Base-by-base conservation (phyloP, 2,888 invertebrate genomes). In the Eumacrocentrus americanus region DNA sequence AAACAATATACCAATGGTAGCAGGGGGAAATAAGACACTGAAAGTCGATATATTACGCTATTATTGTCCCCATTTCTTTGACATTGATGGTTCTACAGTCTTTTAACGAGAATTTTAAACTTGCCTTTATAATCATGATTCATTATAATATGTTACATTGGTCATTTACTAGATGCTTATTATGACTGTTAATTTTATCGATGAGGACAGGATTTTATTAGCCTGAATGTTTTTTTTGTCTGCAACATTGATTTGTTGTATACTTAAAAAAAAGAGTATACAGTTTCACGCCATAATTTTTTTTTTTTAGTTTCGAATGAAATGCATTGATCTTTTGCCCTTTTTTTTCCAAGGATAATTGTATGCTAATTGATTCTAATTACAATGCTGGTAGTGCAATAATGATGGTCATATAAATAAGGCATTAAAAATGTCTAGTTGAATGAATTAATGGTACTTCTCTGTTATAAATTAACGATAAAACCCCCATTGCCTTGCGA, bases 321-420 rank as follows among this genome's bases (percentile, higher is more conserved):
- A n/a, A n/a, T n/a, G n/a, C n/a, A n/a, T 42, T 42, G 18, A 42
- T 20, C 16, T 42, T 42, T 42, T 42, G 20, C n/a, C n/a, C n/a
- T n/a, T n/a, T n/a, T n/a, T n/a, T n/a, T n/a, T 42, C 20, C 16
- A 42, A 42, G 16, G 2, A 20, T 42, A 42, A 20, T 42, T 20
- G 16, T 42, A 42, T 18, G 20, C 11, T 42, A 20, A 46, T 60
- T 55, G 47, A 25, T 57, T 52, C 53, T 57, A 58, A n/a, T 38
- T 48, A 62, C 48, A 71, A 72, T 71, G 69, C 72, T 73, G 71
- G 71, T 68, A 73, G 73, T 73, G 72, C 74, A 74, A 72, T 74
- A 72, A 61, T 58, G 25, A 55, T 22, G 37, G 42, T 55, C 35
- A 46, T 34, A 46, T 55, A n/a, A n/a, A n/a, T n/a, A 55, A 29